Evolutionary conservation across 1,140 invertebrate species (phyloP), one percentile per base, ranked within the genome.

Genomic region (Drosophila nebulosa): DNA sequence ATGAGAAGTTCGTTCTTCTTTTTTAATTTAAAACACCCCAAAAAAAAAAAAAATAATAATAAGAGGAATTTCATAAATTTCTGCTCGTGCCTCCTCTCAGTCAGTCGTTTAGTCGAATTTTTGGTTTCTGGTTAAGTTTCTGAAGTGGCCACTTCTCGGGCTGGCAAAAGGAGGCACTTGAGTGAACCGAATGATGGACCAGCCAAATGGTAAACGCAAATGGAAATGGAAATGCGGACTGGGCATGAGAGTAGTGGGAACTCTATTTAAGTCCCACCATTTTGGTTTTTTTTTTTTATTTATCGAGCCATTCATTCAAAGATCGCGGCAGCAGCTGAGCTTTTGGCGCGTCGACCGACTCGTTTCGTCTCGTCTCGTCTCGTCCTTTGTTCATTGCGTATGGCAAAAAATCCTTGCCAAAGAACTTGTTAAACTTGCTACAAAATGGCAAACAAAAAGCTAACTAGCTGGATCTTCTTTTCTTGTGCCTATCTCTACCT

Each of bases 11-110:
- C 21, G 14, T 42, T 42, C 21, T 46, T 46, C 10, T 9, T 42
- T 18, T 65, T 74, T 36, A 64, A 74, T 74, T 61, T 50, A 74
- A 83, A 75, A 68, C 79, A 84, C 79, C 75, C 72, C 72, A 81
- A 64, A 51, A 52, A 69, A 77, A n/a, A n/a, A n/a, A n/a, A n/a
- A n/a, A n/a, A n/a, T n/a, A n/a, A n/a, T n/a, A n/a, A n/a, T n/a
- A n/a, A n/a, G n/a, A n/a, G n/a, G n/a, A n/a, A 66, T 64, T 71
- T 42, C 78, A 80, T 79, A 69, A 78, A 73, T 69, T 74, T 60
- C 67, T 64, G 67, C 81, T 79, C 81, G 81, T 88, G 83, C 81
- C 74, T 70, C 18, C 39, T 21, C 39, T 46, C 16, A 46, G 56
- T 46, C 16, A 46, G 56, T 10, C 69, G 46, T 55, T 74, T 24